Evolutionary conservation across 2,888 invertebrate species (phyloP), one percentile per base, ranked within the genome.

Genomic region (Melieria crassipennis): DNA sequence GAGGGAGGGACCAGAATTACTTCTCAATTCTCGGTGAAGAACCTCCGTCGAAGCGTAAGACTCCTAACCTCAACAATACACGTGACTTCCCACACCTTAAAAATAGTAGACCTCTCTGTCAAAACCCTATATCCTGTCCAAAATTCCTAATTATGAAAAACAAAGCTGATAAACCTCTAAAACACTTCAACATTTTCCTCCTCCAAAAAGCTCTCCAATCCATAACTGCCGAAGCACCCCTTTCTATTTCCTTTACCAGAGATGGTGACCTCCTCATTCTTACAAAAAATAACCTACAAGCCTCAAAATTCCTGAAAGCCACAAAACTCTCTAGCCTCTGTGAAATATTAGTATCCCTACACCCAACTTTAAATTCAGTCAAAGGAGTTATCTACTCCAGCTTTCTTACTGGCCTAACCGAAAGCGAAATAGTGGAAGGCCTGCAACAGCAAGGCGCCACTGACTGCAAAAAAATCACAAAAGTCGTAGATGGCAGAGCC

Each of bases 371-470:
- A 16, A 16, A 16, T 16, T 16, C 16, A 16, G 16, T 16, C 16
- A 16, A 16, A 16, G 16, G 16, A 16, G 16, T 16, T 16, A 16
- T 16, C 16, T 16, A 16, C 16, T 16, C 16, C 16, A 16, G 16
- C 16, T 16, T 16, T 1, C 16, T 16, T 16, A 16, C 42, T 11
- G 43, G 13, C 30, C 11, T 58, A 30, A 58, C 58, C 5, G 58
- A 58, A 58, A 58, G 58, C 43, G 58, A 58, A 58, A 30, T 58
- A 6, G 58, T 58, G 4, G 30, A 58, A 4, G 58, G 58, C 30
- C 58, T 58, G 13, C 57, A 30, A 9, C 13, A 61, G n/a, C 71
- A 71, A 52, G 62, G 57, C 10, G 71, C 57, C 10, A 61, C 61
- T 4, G 66, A 61, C 4, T 71, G 71, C 50, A 61, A 64, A 62